A percentile compares a stretch with the other conserved stretches of the same genome.
Conservation (phyloP, 2,888 invertebrate genomes). For the Drepana falcataria region DNA sequence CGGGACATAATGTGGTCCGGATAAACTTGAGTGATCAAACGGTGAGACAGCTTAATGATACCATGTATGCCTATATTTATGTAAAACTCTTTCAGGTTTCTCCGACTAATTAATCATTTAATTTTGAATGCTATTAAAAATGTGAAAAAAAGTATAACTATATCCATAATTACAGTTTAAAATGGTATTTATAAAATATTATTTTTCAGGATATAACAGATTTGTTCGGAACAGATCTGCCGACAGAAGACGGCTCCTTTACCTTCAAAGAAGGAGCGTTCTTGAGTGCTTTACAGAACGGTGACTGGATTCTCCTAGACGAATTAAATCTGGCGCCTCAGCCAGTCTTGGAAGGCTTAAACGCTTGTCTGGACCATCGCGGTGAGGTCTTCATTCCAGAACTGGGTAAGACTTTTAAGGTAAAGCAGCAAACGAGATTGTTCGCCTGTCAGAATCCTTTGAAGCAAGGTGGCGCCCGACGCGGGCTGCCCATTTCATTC, state of each 20-base stretch:
- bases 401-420: conserved; percentile 89
- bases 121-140: too few relatives aligned
- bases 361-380: conserved; percentile 98
- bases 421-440: conserved; percentile 87
- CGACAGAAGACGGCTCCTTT: conserved; percentile 96
- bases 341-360: conserved; percentile 98
- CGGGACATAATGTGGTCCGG: conserved; percentile 90
- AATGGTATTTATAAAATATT: background rate
- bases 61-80: background rate
- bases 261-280: conserved; percentile 98
- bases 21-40: conserved; percentile 99
- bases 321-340: conserved; percentile 99
- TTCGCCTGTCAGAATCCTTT: conserved; percentile 99
- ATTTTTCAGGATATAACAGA: conserved; percentile 92
- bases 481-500: conserved; percentile 97
- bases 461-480: conserved; percentile 95
- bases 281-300: conserved; percentile 92
- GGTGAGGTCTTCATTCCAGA: conserved; percentile 98
- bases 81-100: background rate
- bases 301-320: conserved; percentile 97
- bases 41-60: conserved; percentile 64
- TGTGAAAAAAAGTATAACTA: too few relatives aligned
- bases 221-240: conserved; percentile 98
- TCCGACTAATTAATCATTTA: too few relatives aligned
- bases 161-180: too few relatives aligned